Evolutionary conservation across 1,140 invertebrate species (phyloP).

Genomic region (Rhopalosiphum padi): DNA sequence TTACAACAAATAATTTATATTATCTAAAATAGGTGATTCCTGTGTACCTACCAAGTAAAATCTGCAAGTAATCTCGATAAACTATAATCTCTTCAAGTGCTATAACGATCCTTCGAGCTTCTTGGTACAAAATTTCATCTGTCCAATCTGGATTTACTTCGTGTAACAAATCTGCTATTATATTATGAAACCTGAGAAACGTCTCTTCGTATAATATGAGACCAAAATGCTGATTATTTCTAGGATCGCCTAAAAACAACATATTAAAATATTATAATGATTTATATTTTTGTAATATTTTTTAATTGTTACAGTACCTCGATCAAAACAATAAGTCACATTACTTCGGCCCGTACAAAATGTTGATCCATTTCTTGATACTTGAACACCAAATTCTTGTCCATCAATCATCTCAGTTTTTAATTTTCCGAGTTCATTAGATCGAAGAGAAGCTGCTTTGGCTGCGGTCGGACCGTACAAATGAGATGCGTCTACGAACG

Average conservation of each 20-base stretch:
- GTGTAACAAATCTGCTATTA: background rate
- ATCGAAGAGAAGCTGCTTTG: background rate
- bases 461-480: background rate
- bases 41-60: background rate
- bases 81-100: background rate
- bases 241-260: background rate
- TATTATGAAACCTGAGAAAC: conserved; percentile 23
- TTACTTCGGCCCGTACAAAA: background rate
- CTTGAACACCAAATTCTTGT: background rate
- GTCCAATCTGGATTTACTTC: background rate
- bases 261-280: background rate
- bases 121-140: conserved; percentile 13
- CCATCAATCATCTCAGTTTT: background rate
- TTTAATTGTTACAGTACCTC: background rate
- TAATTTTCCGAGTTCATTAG: background rate
- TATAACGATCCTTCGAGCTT: background rate
- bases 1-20: too few relatives aligned
- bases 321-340: background rate
- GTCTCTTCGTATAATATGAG: background rate
- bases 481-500: background rate
- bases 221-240: conserved; percentile 2
- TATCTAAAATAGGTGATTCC: background rate
- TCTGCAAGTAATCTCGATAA: background rate
- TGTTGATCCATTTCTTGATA: background rate
- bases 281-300: background rate